Base-by-base conservation (phyloP, 1,140 invertebrate genomes). In the Ceratina australensis region DNA sequence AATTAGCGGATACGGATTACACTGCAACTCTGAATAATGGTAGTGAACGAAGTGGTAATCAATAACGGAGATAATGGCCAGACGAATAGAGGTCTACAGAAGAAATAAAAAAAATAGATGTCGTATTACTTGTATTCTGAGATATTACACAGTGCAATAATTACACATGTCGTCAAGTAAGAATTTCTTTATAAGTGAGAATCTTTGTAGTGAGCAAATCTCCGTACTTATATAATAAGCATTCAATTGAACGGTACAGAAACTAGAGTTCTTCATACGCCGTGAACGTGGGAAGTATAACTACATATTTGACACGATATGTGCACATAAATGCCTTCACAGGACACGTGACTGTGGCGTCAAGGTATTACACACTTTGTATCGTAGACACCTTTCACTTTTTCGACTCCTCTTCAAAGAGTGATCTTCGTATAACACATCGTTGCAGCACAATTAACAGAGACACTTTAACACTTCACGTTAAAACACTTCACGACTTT, bases 21-120 rank as follows among this genome's bases (percentile, higher is more conserved):
- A 33, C 2, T 33, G 2, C 2, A 5, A 33, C 5, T 33, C 5
- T 5, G 28, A 33, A 33, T 33, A 33, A 2, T 33, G 2, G 10
- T 33, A 22, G 28, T 47, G 59, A 16, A 60, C 16, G 33, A 12
- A 60, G 56, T 18, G 15, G 3, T 57, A 74, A 77, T 77, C 66
- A 22, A 77, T 71, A 77, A 68, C 73, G 20, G 57, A 56, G 52
- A 71, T 77, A 54, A 77, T 49, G 56, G 60, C 59, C n/a, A 13
- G 28, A 24, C 13, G n/a, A 57, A 20, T 2, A 77, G 18, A 47
- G 56, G 47, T 15, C 10, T 69, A 18, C 18, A 47, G 2, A 71
- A 68, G 8, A 28, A 42, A n/a, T 22, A 8, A 22, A 47, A 4
- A 12, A 7, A 60, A 1, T 60, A 8, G 49, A 8, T 60, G 69